phyloP scores from a whole-genome alignment of 2,888 invertebrate species.

The Lordiphosa fenestrarum region DNA sequence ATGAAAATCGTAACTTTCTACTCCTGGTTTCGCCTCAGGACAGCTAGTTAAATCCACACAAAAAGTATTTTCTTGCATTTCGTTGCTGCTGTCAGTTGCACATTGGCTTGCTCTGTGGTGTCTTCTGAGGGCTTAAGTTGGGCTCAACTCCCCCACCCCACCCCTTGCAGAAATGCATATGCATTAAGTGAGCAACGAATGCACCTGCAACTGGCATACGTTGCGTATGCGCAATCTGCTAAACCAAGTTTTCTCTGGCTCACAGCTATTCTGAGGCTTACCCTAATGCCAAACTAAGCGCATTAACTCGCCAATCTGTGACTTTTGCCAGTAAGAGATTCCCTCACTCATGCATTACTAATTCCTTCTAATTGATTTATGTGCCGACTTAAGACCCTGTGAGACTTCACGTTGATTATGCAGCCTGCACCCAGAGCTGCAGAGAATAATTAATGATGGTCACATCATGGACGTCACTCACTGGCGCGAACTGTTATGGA shows the following conservation, averaged over 20 bases:
- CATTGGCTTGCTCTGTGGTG: slow-evolving; percentile 2
- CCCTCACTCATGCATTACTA: slow-evolving; percentile 25
- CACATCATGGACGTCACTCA: slow-evolving; percentile 1
- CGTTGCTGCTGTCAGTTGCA: no score
- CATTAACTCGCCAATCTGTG: slow-evolving; percentile 29
- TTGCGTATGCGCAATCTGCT: slow-evolving; percentile 41
- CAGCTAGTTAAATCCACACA: no score
- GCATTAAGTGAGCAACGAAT: slow-evolving; percentile 34
- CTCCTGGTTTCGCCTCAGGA: no score
- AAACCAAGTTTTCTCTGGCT: slow-evolving; percentile 18
- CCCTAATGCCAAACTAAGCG: slow-evolving; percentile 36
- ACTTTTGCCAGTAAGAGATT: slow-evolving; percentile 31
- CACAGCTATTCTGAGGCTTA: slow-evolving; percentile 20
- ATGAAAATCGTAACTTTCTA: no score
- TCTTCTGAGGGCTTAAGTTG: not conserved
- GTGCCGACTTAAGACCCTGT: slow-evolving; percentile 5
- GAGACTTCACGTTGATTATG: slow-evolving; percentile 21
- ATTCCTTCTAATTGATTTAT: slow-evolving; percentile 53
- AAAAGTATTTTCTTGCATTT: no score
- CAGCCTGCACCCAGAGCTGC: slow-evolving; percentile 8
- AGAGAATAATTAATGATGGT: slow-evolving; percentile 42
- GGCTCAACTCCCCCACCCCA: no score
- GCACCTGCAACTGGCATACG: slow-evolving; percentile 21
- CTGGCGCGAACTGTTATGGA: no score
- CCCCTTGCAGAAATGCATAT: not conserved